Conservation (phyloP, 1,140 invertebrate genomes). For the Palaemon carinicauda region DNA sequence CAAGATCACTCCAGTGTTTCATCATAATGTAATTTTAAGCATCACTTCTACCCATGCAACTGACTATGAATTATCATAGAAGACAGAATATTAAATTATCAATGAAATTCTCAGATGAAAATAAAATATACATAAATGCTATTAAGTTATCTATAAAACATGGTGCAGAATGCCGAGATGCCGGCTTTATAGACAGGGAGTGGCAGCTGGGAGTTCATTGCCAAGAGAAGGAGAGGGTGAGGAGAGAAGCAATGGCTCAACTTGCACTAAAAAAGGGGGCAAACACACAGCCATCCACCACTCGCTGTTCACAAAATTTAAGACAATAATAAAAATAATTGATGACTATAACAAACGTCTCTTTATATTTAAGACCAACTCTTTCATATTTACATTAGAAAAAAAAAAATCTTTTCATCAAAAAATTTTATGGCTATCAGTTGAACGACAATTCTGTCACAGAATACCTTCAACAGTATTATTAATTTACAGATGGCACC, state of each 20-base stretch:
- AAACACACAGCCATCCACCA: slow-evolving; percentile 2
- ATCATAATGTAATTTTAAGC: slow-evolving; percentile 20
- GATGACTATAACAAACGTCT: too few species aligned
- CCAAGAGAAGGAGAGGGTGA: background rate
- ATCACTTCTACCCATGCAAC: slow-evolving; percentile 51
- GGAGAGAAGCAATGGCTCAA: background rate
- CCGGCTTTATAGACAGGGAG: background rate
- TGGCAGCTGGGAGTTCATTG: background rate
- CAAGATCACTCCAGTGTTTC: background rate
- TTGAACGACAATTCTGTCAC: too few species aligned
- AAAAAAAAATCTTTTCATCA: too few species aligned
- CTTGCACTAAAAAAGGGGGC: background rate
- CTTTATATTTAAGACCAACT: too few species aligned
- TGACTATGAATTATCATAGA: slow-evolving; percentile 9
- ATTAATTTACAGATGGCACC: too few species aligned
- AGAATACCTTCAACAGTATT: too few species aligned
- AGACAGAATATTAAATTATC: slow-evolving; percentile 7
- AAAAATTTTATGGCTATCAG: too few species aligned
- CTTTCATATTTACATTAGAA: too few species aligned
- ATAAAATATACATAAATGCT: background rate
- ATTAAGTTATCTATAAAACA: background rate
- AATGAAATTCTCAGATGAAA: slow-evolving; percentile 9
- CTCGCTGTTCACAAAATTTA: slow-evolving; percentile 15
- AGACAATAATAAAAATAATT: too few species aligned
- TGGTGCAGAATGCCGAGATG: background rate